phyloP scores from a whole-genome alignment of 2,888 invertebrate genomes.

The Escarpia spicata region DNA sequence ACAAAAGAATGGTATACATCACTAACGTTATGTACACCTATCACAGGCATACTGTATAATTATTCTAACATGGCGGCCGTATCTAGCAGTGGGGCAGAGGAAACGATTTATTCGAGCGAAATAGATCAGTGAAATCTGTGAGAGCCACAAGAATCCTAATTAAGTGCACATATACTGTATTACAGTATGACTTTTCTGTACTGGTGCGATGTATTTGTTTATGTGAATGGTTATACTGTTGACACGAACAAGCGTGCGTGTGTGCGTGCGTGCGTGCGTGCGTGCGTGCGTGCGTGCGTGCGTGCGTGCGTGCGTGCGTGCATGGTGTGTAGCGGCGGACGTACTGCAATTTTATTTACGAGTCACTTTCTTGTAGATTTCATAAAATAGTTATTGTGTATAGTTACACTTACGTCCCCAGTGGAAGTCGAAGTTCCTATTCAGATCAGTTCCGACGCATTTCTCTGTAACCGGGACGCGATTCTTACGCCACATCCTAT shows the following conservation, averaged over 20 bases:
- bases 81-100: neutral
- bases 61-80: neutral
- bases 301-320: too few relatives aligned
- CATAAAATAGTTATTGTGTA: too few relatives aligned
- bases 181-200: too few relatives aligned
- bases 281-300: too few relatives aligned
- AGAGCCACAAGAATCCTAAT: neutral
- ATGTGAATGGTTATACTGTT: neutral
- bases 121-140: neutral
- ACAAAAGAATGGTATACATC: too few relatives aligned
- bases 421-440: constrained; percentile 16
- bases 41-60: too few relatives aligned
- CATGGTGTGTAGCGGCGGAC: too few relatives aligned
- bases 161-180: neutral
- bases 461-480: neutral
- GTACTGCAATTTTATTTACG: too few relatives aligned
- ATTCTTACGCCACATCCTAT: neutral
- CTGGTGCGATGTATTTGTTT: neutral
- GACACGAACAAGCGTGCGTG: neutral
- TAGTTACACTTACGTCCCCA: neutral
- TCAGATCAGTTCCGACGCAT: neutral
- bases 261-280: too few relatives aligned
- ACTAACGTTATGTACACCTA: neutral
- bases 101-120: neutral
- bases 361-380: too few relatives aligned